Percentiles rank a stretch among this genome's conserved stretches.
Evolutionary conservation across 2,797 vertebrate species (phyloP).

Genomic region (Thaleichthys pacificus): DNA sequence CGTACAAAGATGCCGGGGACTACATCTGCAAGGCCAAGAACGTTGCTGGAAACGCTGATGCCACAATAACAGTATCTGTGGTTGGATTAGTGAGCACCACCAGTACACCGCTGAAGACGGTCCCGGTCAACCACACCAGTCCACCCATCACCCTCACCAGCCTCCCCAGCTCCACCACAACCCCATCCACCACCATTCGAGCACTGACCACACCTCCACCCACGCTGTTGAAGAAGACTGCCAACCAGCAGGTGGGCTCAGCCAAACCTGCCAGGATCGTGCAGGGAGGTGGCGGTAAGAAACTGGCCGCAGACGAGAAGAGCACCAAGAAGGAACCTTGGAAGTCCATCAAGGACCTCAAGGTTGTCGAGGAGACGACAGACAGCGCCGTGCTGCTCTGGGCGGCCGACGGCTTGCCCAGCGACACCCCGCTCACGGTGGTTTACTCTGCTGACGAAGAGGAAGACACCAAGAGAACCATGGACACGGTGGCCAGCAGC

Average conservation of each 20-base stretch:
- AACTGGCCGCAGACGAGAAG: conserved; percentile 65
- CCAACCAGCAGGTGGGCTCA: conserved; percentile 52
- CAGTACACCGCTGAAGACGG: conserved; percentile 48
- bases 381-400: conserved; percentile 88
- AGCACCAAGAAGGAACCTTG: conserved; percentile 58
- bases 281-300: conserved; percentile 51
- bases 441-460: conserved; percentile 88
- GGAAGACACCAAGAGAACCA: conserved; percentile 78
- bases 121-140: conserved; percentile 26
- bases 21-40: conserved; percentile 95
- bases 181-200: conserved; percentile 24
- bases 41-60: conserved; percentile 83
- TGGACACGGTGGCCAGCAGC: conserved; percentile 78
- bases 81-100: conserved; percentile 76
- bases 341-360: conserved; percentile 75
- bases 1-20: conserved; percentile 85
- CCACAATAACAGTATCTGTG: conserved; percentile 83
- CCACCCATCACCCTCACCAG: conserved; percentile 42
- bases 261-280: conserved; percentile 56
- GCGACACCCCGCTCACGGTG: conserved; percentile 75
- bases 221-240: conserved; percentile 27
- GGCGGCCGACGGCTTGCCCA: conserved; percentile 72
- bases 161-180: conserved; percentile 14
- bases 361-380: conserved; percentile 80
- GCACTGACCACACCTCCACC: conserved; percentile 11